A percentile compares a stretch with the other conserved stretches of the same genome.
phyloP scores from a whole-genome alignment of 2,888 invertebrate species.

The Magallana nippona region DNA sequence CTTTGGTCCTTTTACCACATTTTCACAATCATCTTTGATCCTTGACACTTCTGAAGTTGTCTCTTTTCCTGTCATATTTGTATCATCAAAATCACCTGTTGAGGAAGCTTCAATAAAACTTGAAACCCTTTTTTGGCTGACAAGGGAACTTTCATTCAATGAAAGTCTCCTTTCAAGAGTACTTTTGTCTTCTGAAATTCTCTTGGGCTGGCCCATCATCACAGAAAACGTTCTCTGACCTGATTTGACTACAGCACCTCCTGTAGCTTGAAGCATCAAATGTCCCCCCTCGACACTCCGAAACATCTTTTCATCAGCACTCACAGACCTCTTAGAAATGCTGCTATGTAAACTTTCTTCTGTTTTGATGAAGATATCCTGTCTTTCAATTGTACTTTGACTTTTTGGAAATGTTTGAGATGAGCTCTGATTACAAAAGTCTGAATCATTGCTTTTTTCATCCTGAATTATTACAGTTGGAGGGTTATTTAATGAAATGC shows the following conservation, averaged over 20 bases:
- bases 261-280: slow-evolving; percentile 3
- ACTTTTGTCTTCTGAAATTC: slow-evolving; percentile 4
- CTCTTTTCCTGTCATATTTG: background rate
- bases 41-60: background rate
- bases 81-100: background rate
- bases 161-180: slow-evolving; percentile 13
- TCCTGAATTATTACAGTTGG: background rate
- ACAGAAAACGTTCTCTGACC: background rate
- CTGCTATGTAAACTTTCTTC: background rate
- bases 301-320: slow-evolving; percentile 3
- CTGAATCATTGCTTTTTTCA: background rate
- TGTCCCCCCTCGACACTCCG: background rate
- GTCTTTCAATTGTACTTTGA: background rate
- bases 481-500: background rate
- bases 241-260: background rate
- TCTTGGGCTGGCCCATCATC: slow-evolving; percentile 4
- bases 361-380: background rate
- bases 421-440: background rate
- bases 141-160: background rate
- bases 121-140: background rate
- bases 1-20: background rate
- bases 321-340: background rate
- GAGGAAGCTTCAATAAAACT: background rate
- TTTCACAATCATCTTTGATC: background rate
- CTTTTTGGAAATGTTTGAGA: background rate